Evolutionary conservation across 2,113 vertebrate genomes (phyloP).

Genomic region (Ornithorhynchus anatinus): DNA sequence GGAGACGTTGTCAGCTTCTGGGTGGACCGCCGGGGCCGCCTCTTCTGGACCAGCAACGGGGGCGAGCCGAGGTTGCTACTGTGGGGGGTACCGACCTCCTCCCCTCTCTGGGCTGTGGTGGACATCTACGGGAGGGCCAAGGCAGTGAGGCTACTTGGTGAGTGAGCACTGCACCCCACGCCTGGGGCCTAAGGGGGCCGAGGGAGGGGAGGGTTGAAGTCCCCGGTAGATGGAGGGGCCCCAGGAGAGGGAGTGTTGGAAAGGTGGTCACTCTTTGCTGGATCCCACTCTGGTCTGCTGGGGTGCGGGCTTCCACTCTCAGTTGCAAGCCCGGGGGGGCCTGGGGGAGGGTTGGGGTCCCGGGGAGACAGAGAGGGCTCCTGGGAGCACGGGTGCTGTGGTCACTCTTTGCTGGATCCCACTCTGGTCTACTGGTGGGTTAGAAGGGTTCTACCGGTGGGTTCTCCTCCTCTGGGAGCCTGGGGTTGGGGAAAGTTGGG

Average conservation of each 20-base stretch:
- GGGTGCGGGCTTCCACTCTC: too few species aligned
- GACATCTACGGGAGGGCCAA: conserved; percentile 83
- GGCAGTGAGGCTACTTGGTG: conserved; percentile 75
- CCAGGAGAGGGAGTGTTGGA: not conserved
- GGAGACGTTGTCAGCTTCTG: conserved; percentile 76
- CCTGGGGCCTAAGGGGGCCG: not conserved
- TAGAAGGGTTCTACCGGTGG: too few species aligned
- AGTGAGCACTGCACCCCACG: not conserved
- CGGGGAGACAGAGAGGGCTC: not conserved
- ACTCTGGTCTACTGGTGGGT: too few species aligned
- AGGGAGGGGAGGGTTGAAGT: not conserved
- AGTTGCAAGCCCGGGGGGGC: not conserved
- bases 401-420: too few species aligned
- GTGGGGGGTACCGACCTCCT: conserved; percentile 37
- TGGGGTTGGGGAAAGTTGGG: too few species aligned
- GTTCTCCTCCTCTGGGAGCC: too few species aligned
- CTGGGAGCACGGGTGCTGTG: rapidly evolving
- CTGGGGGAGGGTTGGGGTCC: not conserved
- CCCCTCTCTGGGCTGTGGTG: conserved; percentile 81
- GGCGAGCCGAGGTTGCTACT: conserved; percentile 11
- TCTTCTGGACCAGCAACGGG: conserved; percentile 24
- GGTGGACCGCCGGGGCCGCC: conserved; percentile 60
- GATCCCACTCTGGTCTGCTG: too few species aligned
- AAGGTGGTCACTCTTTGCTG: too few species aligned
- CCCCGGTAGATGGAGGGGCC: not conserved